Percentiles rank a stretch among this genome's conserved stretches.
Evolutionary conservation across 1,140 invertebrate genomes (phyloP).

Genomic region (Aradophagus sp.): DNA sequence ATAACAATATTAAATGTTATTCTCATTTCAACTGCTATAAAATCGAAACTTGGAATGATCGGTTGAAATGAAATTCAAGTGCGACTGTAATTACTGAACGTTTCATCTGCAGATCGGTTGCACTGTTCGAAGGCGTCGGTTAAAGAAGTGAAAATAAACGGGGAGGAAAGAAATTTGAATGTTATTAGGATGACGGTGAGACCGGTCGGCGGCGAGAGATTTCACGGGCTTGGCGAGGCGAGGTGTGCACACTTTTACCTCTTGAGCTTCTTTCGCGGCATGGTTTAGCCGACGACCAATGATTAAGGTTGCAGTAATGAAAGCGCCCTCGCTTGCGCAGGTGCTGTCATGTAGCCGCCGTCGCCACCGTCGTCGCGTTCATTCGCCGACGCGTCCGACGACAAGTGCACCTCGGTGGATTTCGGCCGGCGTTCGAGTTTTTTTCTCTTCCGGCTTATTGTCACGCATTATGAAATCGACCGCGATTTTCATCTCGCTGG

Average conservation of each 20-base stretch:
- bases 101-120: no score
- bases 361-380: slow-evolving; percentile 26
- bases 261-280: slow-evolving; percentile 56
- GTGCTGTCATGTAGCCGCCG: slow-evolving; percentile 57
- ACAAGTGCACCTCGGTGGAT: slow-evolving; percentile 32
- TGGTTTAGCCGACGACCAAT: slow-evolving; percentile 50
- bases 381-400: slow-evolving; percentile 18
- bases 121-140: no score
- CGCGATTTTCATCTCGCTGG: slow-evolving; percentile 32
- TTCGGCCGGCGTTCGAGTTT: slow-evolving; percentile 5
- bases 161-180: no score
- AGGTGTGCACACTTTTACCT: slow-evolving; percentile 58
- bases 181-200: slow-evolving; percentile 6
- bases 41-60: no score
- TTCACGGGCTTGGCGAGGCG: no score
- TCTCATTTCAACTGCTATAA: no score
- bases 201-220: slow-evolving; percentile 22
- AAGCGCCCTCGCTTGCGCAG: slow-evolving; percentile 59
- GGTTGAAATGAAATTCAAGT: no score
- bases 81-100: no score
- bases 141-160: no score
- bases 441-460: slow-evolving; percentile 4
- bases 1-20: no score
- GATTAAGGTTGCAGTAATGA: slow-evolving; percentile 58
- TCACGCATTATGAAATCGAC: slow-evolving; percentile 27